Conservation (phyloP, 2,113 vertebrate genomes). For the Nycticryphes semicollaris region DNA sequence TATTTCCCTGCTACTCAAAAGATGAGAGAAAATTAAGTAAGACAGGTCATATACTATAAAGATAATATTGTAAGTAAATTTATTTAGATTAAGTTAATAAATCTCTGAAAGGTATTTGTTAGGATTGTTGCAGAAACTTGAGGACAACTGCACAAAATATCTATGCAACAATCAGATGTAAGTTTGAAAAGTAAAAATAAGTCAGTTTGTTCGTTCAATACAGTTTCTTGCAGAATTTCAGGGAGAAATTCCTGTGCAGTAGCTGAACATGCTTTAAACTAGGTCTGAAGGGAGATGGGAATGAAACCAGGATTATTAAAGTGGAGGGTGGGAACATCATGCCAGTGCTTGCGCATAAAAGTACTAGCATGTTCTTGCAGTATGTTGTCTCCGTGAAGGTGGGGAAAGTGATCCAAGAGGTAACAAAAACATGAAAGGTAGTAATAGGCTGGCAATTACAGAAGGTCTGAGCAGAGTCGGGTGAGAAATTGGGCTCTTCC, state of each 20-base stretch:
- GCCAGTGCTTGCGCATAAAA: no score
- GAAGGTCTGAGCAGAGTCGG: no score
- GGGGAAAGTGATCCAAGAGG: no score
- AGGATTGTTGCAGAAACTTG: neutral
- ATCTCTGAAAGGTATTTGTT: neutral
- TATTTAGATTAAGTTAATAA: neutral
- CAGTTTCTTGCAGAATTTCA: neutral
- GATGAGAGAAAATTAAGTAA: neutral
- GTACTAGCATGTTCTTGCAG: no score
- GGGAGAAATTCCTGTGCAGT: neutral
- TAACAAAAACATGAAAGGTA: no score
- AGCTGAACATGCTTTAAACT: neutral
- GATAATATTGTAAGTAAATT: neutral
- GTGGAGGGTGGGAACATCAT: no score
- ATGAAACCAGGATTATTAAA: no score
- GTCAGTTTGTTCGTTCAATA: neutral
- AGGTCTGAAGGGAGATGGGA: no score
- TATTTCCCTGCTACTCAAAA: neutral
- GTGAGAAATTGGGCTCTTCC: no score
- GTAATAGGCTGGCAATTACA: no score
- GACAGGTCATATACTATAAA: neutral
- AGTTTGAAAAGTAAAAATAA: neutral
- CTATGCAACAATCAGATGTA: neutral
- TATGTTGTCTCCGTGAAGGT: no score
- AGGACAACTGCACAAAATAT: neutral